Evolutionary conservation across 2,113 vertebrate genomes (phyloP).

Genomic region (Protobothrops flavoviridis): DNA sequence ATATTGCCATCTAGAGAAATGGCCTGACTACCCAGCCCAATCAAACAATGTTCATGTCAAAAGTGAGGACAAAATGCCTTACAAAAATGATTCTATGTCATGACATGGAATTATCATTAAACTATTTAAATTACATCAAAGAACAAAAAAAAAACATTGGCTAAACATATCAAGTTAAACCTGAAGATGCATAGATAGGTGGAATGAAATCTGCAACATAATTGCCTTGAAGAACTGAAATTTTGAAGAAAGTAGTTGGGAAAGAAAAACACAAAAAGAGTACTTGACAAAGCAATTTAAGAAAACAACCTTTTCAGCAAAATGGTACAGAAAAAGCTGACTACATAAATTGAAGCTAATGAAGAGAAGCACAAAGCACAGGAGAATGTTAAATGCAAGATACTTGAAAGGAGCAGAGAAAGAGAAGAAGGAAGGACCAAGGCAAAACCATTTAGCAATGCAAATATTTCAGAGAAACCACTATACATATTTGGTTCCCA

Average conservation of each 20-base stretch:
- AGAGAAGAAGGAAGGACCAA: neutral
- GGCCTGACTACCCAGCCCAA: neutral
- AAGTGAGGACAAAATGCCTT: neutral
- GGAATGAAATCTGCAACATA: neutral
- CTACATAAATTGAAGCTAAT: constrained; percentile 45
- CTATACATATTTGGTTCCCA: neutral
- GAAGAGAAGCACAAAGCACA: constrained; percentile 44
- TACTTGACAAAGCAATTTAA: constrained; percentile 34
- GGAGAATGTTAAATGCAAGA: constrained; percentile 11
- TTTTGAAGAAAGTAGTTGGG: constrained; percentile 36
- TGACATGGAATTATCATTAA: neutral
- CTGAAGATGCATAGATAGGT: neutral
- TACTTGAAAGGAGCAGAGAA: neutral
- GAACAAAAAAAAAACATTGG: neutral
- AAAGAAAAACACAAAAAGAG: neutral
- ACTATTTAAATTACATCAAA: neutral
- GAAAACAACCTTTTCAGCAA: constrained; percentile 52
- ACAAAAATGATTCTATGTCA: neutral
- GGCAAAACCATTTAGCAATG: neutral
- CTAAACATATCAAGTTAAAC: neutral
- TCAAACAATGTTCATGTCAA: neutral
- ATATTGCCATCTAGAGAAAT: neutral
- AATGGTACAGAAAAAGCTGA: constrained; percentile 44
- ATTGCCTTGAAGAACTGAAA: constrained; percentile 12
- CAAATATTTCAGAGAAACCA: constrained; percentile 11